phyloP scores from a whole-genome alignment of 2,113 vertebrate genomes.

The Cyprinodon tularosa region DNA sequence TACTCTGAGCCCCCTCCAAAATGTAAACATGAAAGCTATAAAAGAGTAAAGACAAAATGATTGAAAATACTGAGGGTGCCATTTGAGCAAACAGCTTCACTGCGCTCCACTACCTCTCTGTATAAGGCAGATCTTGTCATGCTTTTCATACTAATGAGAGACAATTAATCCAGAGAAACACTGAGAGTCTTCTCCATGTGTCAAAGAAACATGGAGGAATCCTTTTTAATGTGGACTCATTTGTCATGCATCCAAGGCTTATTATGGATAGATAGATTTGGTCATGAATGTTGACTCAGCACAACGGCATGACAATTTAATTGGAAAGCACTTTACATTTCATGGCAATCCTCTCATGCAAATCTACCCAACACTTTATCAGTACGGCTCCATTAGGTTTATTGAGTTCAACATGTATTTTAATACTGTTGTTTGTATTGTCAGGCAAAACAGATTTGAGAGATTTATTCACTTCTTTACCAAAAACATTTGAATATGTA shows the following conservation, averaged over 20 bases:
- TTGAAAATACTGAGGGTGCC: background rate
- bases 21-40: background rate
- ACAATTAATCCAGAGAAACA: slow-evolving; percentile 67
- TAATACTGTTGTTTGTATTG: slow-evolving; percentile 8
- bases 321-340: slow-evolving; percentile 34
- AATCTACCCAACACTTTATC: slow-evolving; percentile 12
- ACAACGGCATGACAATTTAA: slow-evolving; percentile 46
- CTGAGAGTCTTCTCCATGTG: slow-evolving; percentile 49
- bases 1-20: slow-evolving; percentile 1
- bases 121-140: slow-evolving; percentile 54
- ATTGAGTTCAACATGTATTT: slow-evolving; percentile 11
- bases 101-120: slow-evolving; percentile 30
- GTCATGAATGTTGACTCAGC: slow-evolving; percentile 73
- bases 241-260: slow-evolving; percentile 60
- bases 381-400: slow-evolving; percentile 4
- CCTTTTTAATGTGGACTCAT: slow-evolving; percentile 61
- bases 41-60: background rate
- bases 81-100: slow-evolving; percentile 39
- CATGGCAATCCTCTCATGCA: slow-evolving; percentile 13
- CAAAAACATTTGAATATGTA: background rate
- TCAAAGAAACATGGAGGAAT: slow-evolving; percentile 44
- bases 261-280: slow-evolving; percentile 60
- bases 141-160: slow-evolving; percentile 69
- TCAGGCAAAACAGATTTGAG: slow-evolving; percentile 1
- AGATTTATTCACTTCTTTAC: slow-evolving; percentile 1